Evolutionary conservation across 1,140 invertebrate species (phyloP), one percentile per base, ranked within the genome.

Genomic region (Artemia franciscana): DNA sequence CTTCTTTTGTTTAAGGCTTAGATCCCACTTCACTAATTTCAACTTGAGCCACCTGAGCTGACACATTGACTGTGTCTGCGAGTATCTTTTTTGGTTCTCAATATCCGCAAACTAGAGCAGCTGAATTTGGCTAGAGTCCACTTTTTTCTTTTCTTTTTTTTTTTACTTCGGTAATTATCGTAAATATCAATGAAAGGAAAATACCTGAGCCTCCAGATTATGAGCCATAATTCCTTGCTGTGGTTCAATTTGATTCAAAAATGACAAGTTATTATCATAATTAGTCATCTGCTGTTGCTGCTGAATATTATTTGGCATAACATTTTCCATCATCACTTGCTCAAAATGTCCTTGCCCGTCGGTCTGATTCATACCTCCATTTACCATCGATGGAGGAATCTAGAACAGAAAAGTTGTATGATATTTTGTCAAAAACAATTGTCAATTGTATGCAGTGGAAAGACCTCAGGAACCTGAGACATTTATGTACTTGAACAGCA

Each of bases 181-280:
- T 39, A 7, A n/a, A n/a, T n/a, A 7, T 39, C n/a, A 39, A 39
- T 39, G 30, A 7, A 39, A 39, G 7, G n/a, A 39, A n/a, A 74
- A 72, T 69, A 78, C 76, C 73, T 78, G 76, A 26, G 77, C 75
- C 67, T 78, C 76, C 61, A 78, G 78, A 65, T 75, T 76, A 62
- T 75, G 75, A 15, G 75, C 68, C 58, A 73, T 65, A 12, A 73
- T 68, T 24, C 67, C 67, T 62, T 72, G 74, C 67, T 84, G 79
- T 69, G 80, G 80, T 63, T 71, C 71, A 65, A 72, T 72, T 66
- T 82, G 79, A 27, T 77, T 72, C 59, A 70, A 69, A 26, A 73
- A 76, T 68, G 66, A 63, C 26, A 63, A 65, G 27, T 51, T 51
- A 51, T 51, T 51, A 15, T 51, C 39, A 18, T 51, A 51, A 65